Base-by-base conservation (phyloP, 2,797 vertebrate genomes). In the Cyprinella venusta region DNA sequence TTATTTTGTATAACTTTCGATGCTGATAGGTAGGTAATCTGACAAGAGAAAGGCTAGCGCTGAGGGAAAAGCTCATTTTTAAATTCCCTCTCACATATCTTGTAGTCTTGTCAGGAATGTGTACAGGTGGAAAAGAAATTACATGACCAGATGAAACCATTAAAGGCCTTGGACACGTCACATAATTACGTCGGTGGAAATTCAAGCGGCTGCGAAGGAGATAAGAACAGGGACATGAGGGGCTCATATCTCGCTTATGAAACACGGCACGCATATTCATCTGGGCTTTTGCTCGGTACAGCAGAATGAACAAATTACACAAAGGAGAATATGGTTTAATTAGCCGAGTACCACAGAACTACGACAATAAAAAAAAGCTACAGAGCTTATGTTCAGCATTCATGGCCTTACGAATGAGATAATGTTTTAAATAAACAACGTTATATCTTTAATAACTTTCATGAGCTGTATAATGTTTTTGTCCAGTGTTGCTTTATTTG, bases 321-420 rank as follows among this genome's bases (percentile, higher is more conserved):
- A 91, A 93, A 92, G 76, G 87, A 89, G 82, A 89, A 91, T 93
- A 89, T 90, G 89, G 88, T 91, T 92, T 90, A 93, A 93, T 94
- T 93, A 92, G 86, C 86, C 88, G 91, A 92, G 89, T 91, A 91
- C 91, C 91, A 71, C 89, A 87, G 79, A 81, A 88, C 87, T 83
- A 87, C 87, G 88, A 89, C 88, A 65, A 48, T 48, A 48, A 16
- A 48, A 33, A 90, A 92, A 90, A 93, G 88, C 89, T 88, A 90
- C 88, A 89, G 85, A 92, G 92, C 88, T 89, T 65, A 70, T 82
- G 89, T 90, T 91, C 90, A 89, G 89, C 90, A 89, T 88, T 92
- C 88, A 89, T 89, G 87, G 88, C 90, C 88, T 82, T 87, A 88
- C 86, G 90, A 92, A 93, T 90, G 87, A 84, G 54, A 89, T 89